These are phyloP conservation scores for Sinocyclocheilus maitianheensis DNA, from an alignment of 2,113 vertebrate species.

Conservation along the genomic window DNA sequence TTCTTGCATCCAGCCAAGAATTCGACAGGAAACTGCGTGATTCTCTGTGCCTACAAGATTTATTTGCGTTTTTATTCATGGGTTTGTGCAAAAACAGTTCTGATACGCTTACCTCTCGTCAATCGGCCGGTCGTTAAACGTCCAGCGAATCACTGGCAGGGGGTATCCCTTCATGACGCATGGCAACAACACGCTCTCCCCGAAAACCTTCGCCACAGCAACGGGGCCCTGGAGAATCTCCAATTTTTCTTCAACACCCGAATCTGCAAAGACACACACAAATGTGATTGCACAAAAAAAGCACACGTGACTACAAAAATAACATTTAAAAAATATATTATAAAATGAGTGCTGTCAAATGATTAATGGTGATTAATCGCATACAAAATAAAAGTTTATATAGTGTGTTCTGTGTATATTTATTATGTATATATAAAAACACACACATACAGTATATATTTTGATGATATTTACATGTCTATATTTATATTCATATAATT, in stretches of 20 bases:
- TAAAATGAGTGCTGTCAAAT: too few species aligned
- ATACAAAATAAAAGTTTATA: too few species aligned
- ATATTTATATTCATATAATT: too few species aligned
- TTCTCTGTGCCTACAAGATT: not conserved
- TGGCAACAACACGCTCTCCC: slow-evolving; percentile 80
- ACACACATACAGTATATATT: too few species aligned
- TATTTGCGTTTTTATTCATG: not conserved
- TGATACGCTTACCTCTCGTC: slow-evolving; percentile 79
- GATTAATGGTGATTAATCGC: too few species aligned
- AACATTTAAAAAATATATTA: too few species aligned
- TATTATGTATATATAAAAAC: too few species aligned
- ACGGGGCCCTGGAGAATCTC: slow-evolving; percentile 79
- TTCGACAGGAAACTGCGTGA: not conserved
- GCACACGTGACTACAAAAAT: not conserved
- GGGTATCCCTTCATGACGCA: slow-evolving; percentile 82
- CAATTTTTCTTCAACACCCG: slow-evolving; percentile 65
- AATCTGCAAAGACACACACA: slow-evolving; percentile 12
- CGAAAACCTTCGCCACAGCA: slow-evolving; percentile 73
- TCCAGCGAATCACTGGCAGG: slow-evolving; percentile 79
- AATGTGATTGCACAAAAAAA: too few species aligned
- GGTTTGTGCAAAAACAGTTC: not conserved
- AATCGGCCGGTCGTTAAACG: slow-evolving; percentile 76
- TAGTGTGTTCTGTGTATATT: too few species aligned
- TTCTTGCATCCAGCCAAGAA: not conserved
- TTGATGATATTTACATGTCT: too few species aligned